These are phyloP conservation scores for Centroberyx gerrardi DNA, from an alignment of 2,797 vertebrate species.

Conservation along the genomic window DNA sequence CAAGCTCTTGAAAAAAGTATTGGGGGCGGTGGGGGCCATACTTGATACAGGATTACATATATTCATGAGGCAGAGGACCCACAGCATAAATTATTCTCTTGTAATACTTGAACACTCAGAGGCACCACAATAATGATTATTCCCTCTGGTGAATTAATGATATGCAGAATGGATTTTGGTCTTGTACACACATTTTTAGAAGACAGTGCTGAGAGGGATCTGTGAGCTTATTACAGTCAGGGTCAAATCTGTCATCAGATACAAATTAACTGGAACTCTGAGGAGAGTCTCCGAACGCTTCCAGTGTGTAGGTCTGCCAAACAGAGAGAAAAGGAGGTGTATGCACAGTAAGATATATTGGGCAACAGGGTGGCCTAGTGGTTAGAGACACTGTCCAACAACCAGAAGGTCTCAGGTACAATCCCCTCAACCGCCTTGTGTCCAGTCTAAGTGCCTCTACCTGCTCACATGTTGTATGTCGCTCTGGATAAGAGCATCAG, in stretches of 20 bases:
- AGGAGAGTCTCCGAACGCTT: slow-evolving; percentile 2
- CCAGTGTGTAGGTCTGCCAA: not conserved
- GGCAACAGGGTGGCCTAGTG: not conserved
- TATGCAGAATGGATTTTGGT: slow-evolving; percentile 48
- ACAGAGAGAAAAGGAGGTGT: not conserved
- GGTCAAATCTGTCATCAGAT: slow-evolving; percentile 27
- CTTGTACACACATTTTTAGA: slow-evolving; percentile 25
- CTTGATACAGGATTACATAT: slow-evolving; percentile 66
- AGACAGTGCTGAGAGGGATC: not conserved
- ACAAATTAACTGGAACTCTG: slow-evolving; percentile 1
- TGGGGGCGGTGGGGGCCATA: slow-evolving; percentile 14
- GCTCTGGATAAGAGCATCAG: not conserved
- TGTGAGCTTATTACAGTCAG: slow-evolving; percentile 40
- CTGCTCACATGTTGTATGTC: not conserved
- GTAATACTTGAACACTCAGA: slow-evolving; percentile 63
- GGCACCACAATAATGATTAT: slow-evolving; percentile 67
- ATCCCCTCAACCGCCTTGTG: not conserved
- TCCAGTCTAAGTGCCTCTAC: not conserved
- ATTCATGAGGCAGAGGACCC: slow-evolving; percentile 70
- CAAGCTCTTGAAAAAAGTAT: slow-evolving; percentile 61
- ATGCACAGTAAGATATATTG: not conserved
- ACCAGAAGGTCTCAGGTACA: not conserved
- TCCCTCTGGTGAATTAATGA: slow-evolving; percentile 66
- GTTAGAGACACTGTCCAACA: not conserved
- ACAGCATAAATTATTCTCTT: slow-evolving; percentile 75